These are phyloP conservation scores for Drosophila heteroneura DNA, from an alignment of 2,888 invertebrate species.

Conservation along the genomic window DNA sequence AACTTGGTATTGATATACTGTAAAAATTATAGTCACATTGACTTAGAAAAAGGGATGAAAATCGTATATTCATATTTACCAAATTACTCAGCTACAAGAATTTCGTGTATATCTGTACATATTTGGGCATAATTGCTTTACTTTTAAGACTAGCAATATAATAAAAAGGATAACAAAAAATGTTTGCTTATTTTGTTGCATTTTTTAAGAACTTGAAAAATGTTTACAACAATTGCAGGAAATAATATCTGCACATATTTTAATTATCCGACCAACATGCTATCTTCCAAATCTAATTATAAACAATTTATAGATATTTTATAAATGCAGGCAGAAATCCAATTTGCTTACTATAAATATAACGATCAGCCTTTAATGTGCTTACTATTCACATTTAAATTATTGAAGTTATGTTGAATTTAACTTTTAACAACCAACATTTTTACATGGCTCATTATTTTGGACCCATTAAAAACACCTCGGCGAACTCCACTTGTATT, in stretches of 20 bases:
- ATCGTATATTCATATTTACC: not conserved
- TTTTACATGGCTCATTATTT: conserved; percentile 10
- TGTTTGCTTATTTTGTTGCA: accelerated
- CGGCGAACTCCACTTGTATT: conserved; percentile 8
- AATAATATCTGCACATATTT: no score
- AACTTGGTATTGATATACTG: no score
- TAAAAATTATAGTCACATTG: no score
- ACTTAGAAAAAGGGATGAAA: not conserved
- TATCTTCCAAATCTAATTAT: not conserved
- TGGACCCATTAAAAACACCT: not conserved
- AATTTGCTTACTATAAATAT: not conserved
- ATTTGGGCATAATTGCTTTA: no score
- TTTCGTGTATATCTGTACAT: no score
- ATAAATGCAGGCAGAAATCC: not conserved
- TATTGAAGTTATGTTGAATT: not conserved
- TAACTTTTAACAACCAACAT: not conserved
- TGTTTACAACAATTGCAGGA: no score
- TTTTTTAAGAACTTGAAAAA: no score
- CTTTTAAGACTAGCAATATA: no score
- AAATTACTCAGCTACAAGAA: not conserved
- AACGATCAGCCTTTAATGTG: not conserved
- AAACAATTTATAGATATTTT: not conserved
- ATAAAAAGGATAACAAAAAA: no score
- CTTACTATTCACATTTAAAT: not conserved
- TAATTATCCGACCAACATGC: no score